These are phyloP conservation scores for Gadopsis marmoratus DNA, from an alignment of 2,797 vertebrate species.

Conservation along the genomic window DNA sequence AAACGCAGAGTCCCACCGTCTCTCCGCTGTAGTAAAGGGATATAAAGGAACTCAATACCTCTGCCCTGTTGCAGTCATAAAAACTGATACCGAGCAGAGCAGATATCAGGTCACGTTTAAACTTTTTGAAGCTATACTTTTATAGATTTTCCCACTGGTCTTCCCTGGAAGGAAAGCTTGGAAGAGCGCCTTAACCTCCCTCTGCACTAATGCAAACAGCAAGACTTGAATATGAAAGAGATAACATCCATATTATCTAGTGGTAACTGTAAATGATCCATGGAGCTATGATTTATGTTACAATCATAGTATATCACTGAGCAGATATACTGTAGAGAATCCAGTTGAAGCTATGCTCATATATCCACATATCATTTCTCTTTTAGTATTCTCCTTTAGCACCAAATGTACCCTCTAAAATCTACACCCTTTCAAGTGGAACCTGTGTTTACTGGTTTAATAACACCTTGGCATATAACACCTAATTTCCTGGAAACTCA, in stretches of 20 bases:
- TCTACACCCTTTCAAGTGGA: constrained; percentile 33
- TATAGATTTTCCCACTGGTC: constrained; percentile 70
- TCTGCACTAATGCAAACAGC: constrained; percentile 58
- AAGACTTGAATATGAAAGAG: constrained; percentile 60
- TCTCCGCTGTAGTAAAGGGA: constrained; percentile 74
- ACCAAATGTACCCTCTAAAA: constrained; percentile 33
- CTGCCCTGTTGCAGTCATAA: constrained; percentile 74
- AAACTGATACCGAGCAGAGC: constrained; percentile 68
- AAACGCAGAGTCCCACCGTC: constrained; percentile 52
- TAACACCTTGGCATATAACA: constrained; percentile 3
- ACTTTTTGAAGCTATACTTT: constrained; percentile 74
- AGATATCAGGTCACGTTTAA: constrained; percentile 71
- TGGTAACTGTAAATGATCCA: constrained; percentile 64
- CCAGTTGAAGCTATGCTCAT: constrained; percentile 23
- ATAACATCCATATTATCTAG: constrained; percentile 55
- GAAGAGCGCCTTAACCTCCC: constrained; percentile 40
- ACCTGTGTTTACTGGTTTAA: constrained; percentile 37
- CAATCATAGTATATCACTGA: constrained; percentile 35
- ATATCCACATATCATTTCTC: constrained; percentile 28
- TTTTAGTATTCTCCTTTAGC: constrained; percentile 19
- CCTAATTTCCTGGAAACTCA: constrained; percentile 4
- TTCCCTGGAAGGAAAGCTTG: constrained; percentile 55
- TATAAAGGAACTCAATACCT: constrained; percentile 69
- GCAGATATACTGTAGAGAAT: constrained; percentile 28
- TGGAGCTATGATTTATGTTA: constrained; percentile 64